Percentiles rank a stretch among this genome's conserved stretches.
Evolutionary conservation across 2,888 invertebrate genomes (phyloP).

Genomic region (Dinocampus coccinellae): DNA sequence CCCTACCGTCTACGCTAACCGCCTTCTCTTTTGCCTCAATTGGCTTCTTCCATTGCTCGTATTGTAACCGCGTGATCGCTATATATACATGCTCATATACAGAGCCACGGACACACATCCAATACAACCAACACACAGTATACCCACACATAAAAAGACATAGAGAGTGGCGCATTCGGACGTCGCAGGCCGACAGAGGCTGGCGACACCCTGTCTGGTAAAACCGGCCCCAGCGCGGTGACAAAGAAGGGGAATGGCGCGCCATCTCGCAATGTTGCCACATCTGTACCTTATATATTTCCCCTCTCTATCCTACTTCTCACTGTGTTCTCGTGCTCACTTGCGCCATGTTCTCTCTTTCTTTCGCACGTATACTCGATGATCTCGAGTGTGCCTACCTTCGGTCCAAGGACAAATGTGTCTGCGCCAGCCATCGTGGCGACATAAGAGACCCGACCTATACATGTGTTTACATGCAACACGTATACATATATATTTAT

Average conservation of each 20-base stretch:
- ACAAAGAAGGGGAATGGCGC: constrained; percentile 62
- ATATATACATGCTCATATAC: background rate
- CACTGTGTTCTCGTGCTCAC: background rate
- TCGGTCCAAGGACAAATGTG: constrained; percentile 67
- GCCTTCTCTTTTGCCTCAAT: constrained; percentile 26
- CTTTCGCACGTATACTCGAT: constrained; percentile 32
- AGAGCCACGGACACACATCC: too few relatives aligned
- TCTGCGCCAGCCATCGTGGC: constrained; percentile 67
- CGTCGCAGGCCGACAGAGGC: constrained; percentile 78
- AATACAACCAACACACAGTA: too few relatives aligned
- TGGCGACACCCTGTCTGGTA: constrained; percentile 96
- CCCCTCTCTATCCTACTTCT: background rate
- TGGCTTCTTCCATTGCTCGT: constrained; percentile 1
- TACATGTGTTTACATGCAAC: constrained; percentile 36
- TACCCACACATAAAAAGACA: background rate
- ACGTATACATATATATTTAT: constrained; percentile 8
- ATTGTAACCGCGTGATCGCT: background rate
- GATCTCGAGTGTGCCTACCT: constrained; percentile 42
- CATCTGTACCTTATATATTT: constrained; percentile 21
- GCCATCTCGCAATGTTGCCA: constrained; percentile 49
- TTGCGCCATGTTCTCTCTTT: background rate
- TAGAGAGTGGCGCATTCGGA: constrained; percentile 11
- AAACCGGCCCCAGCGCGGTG: constrained; percentile 77
- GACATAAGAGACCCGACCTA: constrained; percentile 51
- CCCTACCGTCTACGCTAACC: constrained; percentile 21